Conservation (phyloP, 2,888 invertebrate species). For the Spilosoma lubricipeda region DNA sequence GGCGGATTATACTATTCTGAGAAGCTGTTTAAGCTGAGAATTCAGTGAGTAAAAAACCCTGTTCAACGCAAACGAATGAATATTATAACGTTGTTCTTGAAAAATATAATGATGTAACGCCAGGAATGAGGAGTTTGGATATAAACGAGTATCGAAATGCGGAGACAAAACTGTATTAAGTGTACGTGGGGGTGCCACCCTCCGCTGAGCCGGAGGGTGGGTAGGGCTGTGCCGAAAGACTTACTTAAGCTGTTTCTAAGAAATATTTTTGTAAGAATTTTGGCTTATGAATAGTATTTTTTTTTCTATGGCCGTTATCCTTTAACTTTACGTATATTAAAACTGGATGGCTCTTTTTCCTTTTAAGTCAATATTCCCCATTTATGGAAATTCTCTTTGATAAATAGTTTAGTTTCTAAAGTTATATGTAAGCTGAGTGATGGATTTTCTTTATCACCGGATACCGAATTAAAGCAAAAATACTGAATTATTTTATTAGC, state of each 20-base stretch:
- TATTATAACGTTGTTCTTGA: conserved; percentile 16
- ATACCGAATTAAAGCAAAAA: no score
- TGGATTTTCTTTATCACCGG: not conserved
- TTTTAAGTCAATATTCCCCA: not conserved
- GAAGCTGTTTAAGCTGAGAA: no score
- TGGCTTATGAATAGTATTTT: conserved; percentile 8
- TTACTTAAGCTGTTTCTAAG: conserved; percentile 16
- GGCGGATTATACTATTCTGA: no score
- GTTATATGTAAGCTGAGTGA: not conserved
- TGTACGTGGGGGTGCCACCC: conserved; percentile 58
- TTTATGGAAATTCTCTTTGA: not conserved
- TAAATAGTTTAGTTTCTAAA: not conserved
- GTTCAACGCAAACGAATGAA: conserved; percentile 5
- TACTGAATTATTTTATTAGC: no score
- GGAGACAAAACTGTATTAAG: conserved; percentile 82
- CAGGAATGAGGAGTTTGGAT: conserved; percentile 34
- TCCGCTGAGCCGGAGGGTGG: conserved; percentile 35
- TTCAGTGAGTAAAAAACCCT: not conserved
- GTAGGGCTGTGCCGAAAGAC: conserved; percentile 51
- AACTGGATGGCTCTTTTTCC: not conserved
- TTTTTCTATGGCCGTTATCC: not conserved
- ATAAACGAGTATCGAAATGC: conserved; percentile 81
- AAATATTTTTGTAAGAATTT: conserved; percentile 13
- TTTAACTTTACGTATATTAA: not conserved
- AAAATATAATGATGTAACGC: conserved; percentile 24